Conservation (phyloP, 2,888 invertebrate species). For the Eupithecia subumbrata region DNA sequence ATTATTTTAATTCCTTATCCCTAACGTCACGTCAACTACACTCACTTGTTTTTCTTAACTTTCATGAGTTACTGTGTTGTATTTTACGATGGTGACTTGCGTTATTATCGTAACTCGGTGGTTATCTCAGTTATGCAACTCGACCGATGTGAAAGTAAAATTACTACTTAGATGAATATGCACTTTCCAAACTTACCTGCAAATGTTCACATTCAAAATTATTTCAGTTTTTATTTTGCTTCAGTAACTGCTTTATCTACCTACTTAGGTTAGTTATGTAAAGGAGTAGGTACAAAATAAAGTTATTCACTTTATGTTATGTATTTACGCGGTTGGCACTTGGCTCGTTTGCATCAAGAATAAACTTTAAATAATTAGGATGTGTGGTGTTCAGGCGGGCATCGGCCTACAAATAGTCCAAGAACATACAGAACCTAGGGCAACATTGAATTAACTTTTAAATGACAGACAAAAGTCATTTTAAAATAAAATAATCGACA, state of each 20-base stretch:
- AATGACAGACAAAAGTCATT: background rate
- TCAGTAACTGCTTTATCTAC: conserved; percentile 5
- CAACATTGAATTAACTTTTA: background rate
- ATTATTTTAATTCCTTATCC: background rate
- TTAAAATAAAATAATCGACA: background rate
- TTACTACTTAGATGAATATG: conserved; percentile 15
- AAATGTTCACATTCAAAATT: background rate
- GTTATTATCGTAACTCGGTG: conserved; percentile 18
- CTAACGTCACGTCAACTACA: background rate
- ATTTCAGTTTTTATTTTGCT: conserved; percentile 6
- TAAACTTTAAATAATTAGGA: conserved; percentile 54
- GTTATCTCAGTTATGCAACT: conserved; percentile 23
- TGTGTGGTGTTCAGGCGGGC: conserved; percentile 43
- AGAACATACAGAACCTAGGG: conserved; percentile 9
- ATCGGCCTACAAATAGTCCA: conserved; percentile 51
- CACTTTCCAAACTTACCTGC: conserved; percentile 13
- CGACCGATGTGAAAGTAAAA: conserved; percentile 25
- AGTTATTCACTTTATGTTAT: conserved; percentile 19
- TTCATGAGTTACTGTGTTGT: background rate
- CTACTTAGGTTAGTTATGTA: conserved; percentile 14
- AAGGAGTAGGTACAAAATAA: conserved; percentile 16
- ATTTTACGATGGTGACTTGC: conserved; percentile 6
- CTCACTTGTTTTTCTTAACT: background rate
- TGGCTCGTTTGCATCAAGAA: conserved; percentile 51
- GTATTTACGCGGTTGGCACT: conserved; percentile 38